Conservation (phyloP, 2,888 invertebrate species). For the Patella ulyssiponensis region DNA sequence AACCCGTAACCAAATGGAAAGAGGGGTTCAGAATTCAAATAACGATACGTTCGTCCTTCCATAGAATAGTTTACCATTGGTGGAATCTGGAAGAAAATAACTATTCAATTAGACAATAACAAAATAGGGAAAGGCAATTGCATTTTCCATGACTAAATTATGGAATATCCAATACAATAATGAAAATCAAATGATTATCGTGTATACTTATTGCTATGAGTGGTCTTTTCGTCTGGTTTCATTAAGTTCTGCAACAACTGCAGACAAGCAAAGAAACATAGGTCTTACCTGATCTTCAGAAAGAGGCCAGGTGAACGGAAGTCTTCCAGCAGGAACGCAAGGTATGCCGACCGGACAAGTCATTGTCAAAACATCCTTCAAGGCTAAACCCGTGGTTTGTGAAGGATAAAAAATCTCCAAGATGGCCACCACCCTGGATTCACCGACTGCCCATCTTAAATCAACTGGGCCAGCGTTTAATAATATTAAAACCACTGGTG, state of each 20-base stretch:
- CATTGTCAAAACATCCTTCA: conserved; percentile 49
- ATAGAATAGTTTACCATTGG: conserved; percentile 32
- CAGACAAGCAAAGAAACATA: no score
- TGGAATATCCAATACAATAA: no score
- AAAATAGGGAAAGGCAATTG: no score
- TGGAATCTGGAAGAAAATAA: neutral
- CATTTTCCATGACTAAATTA: no score
- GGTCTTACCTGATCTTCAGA: conserved; percentile 24
- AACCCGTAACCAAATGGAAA: conserved; percentile 61
- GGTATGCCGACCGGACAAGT: conserved; percentile 31
- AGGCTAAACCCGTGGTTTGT: conserved; percentile 61
- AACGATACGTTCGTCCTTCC: conserved; percentile 58
- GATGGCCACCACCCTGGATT: conserved; percentile 43
- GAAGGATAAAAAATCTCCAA: conserved; percentile 65
- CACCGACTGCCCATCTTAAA: conserved; percentile 43
- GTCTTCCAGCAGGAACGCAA: conserved; percentile 58
- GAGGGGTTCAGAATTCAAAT: conserved; percentile 45
- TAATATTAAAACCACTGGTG: conserved; percentile 54
- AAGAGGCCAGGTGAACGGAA: conserved; percentile 66
- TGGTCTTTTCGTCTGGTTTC: no score
- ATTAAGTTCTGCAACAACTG: no score
- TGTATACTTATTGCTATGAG: no score
- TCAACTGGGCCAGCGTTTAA: conserved; percentile 53
- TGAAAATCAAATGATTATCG: no score
- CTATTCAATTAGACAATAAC: no score